These are phyloP conservation scores for Drosophila macrospina DNA, from an alignment of 2,888 invertebrate genomes.

Conservation along the genomic window DNA sequence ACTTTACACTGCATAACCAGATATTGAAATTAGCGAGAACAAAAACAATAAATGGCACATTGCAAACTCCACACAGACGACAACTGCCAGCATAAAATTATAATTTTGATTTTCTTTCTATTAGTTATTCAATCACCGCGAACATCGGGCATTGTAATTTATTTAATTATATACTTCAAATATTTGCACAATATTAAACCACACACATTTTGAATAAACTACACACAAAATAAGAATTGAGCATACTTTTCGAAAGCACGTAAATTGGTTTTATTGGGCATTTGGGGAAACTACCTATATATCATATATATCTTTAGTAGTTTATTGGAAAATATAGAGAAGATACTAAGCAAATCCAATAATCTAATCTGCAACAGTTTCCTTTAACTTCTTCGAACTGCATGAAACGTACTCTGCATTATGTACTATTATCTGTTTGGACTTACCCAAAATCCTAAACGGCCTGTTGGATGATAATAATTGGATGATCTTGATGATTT, in stretches of 20 bases:
- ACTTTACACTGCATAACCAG: constrained; percentile 36
- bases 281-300: not conserved
- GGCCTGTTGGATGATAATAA: not conserved
- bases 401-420: not conserved
- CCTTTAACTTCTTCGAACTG: too few species aligned
- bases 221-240: constrained; percentile 68
- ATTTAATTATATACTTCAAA: constrained; percentile 47
- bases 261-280: constrained; percentile 57
- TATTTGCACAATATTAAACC: constrained; percentile 65
- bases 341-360: too few species aligned
- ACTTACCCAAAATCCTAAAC: constrained; percentile 1
- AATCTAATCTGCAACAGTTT: too few species aligned
- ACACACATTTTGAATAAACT: constrained; percentile 67
- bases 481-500: not conserved
- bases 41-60: constrained; percentile 9
- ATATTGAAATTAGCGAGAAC: constrained; percentile 16
- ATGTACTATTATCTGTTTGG: not conserved
- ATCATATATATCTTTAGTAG: too few species aligned
- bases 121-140: constrained; percentile 16
- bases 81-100: constrained; percentile 66
- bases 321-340: too few species aligned
- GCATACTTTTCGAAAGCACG: constrained; percentile 72
- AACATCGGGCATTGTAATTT: constrained; percentile 59
- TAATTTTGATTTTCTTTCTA: constrained; percentile 29
- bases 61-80: constrained; percentile 45